A percentile compares a stretch with the other conserved stretches of the same genome.
Conservation (phyloP, 2,797 vertebrate genomes). For the Sebastiscus tertius region DNA sequence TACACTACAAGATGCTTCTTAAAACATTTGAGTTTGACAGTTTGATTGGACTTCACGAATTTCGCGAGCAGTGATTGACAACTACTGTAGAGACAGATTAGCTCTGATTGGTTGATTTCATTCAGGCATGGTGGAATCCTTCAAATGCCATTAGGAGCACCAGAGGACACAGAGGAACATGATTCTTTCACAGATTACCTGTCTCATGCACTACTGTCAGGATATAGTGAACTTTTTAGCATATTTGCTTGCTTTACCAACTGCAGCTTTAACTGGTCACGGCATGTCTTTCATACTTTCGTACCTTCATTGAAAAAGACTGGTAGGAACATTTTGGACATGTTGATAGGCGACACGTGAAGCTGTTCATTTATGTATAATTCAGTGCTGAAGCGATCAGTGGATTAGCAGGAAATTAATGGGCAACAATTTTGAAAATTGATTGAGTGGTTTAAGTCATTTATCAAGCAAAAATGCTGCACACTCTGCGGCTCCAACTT, state of each 20-base stretch:
- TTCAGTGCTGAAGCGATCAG: background rate
- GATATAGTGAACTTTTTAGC: background rate
- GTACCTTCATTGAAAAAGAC: background rate
- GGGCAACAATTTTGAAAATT: constrained; percentile 2
- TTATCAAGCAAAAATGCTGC: constrained; percentile 1
- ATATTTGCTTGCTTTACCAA: background rate
- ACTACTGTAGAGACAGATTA: no score
- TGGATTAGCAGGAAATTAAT: background rate
- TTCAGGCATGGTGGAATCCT: no score
- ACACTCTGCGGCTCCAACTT: background rate
- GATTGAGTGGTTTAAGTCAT: constrained; percentile 22
- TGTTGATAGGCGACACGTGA: background rate
- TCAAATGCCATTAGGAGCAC: no score
- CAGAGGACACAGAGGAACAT: no score
- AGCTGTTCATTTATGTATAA: background rate
- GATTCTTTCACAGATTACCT: background rate
- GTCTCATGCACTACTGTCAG: background rate
- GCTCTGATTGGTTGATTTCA: no score
- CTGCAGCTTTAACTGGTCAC: background rate
- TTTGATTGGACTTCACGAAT: no score
- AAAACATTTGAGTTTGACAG: no score
- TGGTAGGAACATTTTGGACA: background rate
- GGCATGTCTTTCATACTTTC: background rate
- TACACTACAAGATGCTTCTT: no score
- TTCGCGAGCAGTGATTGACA: no score